Percentiles rank a stretch among this genome's conserved stretches.
Conservation (phyloP, 1,140 invertebrate species). For the Ridgeia piscesae region DNA sequence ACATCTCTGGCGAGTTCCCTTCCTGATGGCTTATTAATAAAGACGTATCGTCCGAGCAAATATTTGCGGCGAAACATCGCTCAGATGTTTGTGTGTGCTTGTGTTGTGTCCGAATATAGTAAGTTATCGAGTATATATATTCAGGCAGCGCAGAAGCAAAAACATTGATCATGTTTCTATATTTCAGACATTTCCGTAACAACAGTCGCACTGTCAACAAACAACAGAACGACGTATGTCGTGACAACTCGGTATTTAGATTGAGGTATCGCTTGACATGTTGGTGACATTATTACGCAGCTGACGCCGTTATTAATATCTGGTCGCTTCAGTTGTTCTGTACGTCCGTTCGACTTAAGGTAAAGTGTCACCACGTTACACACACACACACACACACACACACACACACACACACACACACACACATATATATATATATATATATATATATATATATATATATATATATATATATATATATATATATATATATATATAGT, state of each 20-base stretch:
- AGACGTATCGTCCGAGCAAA: neutral
- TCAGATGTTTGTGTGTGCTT: too few species aligned
- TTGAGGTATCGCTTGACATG: neutral
- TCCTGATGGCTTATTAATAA: neutral
- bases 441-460: too few species aligned
- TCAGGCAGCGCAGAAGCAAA: neutral
- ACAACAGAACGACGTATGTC: neutral
- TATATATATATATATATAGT: too few species aligned
- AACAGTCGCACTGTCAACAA: neutral
- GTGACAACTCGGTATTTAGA: neutral
- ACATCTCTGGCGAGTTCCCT: neutral
- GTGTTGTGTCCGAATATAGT: neutral
- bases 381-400: too few species aligned
- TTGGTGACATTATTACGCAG: neutral
- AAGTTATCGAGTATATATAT: too few species aligned
- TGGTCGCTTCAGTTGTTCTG: neutral
- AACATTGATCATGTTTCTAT: neutral
- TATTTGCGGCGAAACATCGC: neutral
- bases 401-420: too few species aligned
- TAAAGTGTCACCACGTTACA: too few species aligned
- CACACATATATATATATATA: too few species aligned
- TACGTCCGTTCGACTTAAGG: too few species aligned
- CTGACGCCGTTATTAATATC: neutral
- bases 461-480: too few species aligned
- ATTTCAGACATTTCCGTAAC: neutral